Evolutionary conservation across 2,113 vertebrate species (phyloP).

Genomic region (Strigops habroptila): DNA sequence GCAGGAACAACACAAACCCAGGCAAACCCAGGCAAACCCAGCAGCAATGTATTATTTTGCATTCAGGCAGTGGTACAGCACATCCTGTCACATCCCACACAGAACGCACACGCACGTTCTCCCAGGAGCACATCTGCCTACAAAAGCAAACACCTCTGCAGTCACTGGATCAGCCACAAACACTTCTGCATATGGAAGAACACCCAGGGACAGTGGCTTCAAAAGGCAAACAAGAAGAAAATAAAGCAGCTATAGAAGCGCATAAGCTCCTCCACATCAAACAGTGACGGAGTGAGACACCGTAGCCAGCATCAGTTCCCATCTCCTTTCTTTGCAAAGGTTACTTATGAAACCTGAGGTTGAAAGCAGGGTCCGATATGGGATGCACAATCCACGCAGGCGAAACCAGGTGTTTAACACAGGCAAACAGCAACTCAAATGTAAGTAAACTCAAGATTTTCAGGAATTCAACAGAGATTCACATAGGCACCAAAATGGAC

Average conservation of each 20-base stretch:
- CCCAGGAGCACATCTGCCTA: neutral
- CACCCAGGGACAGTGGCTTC: neutral
- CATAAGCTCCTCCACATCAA: neutral
- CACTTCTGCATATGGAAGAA: neutral
- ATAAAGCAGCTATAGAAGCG: rapidly evolving
- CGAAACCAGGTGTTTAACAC: neutral
- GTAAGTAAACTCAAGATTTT: neutral
- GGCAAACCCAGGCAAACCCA: neutral
- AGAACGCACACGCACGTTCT: rapidly evolving
- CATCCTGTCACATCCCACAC: neutral
- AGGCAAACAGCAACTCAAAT: neutral
- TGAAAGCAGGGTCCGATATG: neutral
- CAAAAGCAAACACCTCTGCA: neutral
- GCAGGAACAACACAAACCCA: rapidly evolving
- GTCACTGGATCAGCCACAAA: neutral
- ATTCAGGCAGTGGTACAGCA: rapidly evolving
- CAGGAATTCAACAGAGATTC: neutral
- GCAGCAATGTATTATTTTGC: rapidly evolving
- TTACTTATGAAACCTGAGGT: neutral
- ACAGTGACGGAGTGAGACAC: rapidly evolving
- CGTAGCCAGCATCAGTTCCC: neutral
- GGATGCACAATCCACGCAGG: neutral
- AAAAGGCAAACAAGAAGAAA: neutral
- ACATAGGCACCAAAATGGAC: neutral
- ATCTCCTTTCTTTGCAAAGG: neutral